These are phyloP conservation scores for human (Homo sapiens) DNA, from an alignment of 2,113 vertebrate species.

Conservation along the genomic window DNA sequence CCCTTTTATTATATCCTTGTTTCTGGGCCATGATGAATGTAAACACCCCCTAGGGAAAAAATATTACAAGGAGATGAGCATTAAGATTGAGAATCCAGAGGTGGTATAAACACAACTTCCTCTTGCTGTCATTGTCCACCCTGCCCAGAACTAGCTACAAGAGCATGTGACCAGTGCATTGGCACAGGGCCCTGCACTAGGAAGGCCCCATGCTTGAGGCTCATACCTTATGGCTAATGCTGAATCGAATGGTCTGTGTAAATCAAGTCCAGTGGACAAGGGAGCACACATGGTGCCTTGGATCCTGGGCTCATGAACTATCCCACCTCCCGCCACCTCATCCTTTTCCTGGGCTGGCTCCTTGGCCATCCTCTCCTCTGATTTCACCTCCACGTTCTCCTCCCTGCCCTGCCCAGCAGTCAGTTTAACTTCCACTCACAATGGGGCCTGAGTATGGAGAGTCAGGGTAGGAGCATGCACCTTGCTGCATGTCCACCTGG, in stretches of 20 bases:
- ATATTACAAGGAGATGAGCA: neutral
- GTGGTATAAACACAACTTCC: no score
- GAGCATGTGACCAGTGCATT: neutral
- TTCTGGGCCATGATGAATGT: neutral
- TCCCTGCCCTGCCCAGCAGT: neutral
- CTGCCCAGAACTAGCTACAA: neutral
- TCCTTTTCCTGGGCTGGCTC: neutral
- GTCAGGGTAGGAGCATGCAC: neutral
- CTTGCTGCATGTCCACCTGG: neutral
- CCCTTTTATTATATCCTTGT: neutral
- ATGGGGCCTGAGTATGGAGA: neutral
- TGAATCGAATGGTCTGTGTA: accelerated
- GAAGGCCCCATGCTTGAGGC: accelerated
- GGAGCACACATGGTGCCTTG: neutral
- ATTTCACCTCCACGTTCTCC: neutral
- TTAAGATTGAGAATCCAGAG: neutral
- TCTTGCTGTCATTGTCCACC: accelerated
- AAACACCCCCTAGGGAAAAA: neutral
- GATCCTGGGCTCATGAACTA: accelerated
- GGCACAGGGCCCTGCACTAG: accelerated
- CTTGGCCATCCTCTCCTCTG: neutral
- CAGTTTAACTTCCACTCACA: neutral
- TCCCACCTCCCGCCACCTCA: neutral
- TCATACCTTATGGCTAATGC: accelerated
- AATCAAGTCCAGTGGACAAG: neutral